phyloP scores from a whole-genome alignment of 2,797 vertebrate genomes.

The Tapera naevia region DNA sequence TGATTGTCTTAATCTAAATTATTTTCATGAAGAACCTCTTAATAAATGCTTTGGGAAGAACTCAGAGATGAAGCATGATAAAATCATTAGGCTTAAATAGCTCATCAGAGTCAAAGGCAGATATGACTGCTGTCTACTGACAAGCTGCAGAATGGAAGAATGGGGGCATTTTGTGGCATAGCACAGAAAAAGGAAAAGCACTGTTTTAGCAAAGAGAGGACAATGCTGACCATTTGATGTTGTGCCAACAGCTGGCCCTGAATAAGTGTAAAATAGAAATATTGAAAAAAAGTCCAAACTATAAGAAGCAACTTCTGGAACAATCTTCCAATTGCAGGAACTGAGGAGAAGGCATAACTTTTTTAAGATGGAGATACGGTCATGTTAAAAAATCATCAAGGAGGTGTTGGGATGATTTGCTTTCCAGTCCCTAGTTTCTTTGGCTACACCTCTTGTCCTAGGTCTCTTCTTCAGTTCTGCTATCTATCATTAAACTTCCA shows the following conservation, averaged over 20 bases:
- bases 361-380: background rate
- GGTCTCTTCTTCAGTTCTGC: background rate
- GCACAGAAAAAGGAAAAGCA: slow-evolving; percentile 16
- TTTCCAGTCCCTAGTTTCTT: background rate
- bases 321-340: background rate
- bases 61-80: background rate
- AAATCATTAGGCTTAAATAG: slow-evolving; percentile 15
- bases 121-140: background rate
- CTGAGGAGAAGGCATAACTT: background rate
- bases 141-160: slow-evolving; percentile 3
- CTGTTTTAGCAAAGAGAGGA: slow-evolving; percentile 14
- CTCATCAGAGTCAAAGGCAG: background rate
- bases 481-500: background rate
- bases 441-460: background rate
- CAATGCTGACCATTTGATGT: background rate
- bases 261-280: slow-evolving; percentile 8
- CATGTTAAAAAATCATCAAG: background rate
- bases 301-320: background rate
- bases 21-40: background rate
- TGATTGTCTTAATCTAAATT: slow-evolving; percentile 41
- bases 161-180: background rate
- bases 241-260: slow-evolving; percentile 3
- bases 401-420: background rate
- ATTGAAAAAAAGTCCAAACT: background rate
- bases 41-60: slow-evolving; percentile 17